A percentile compares a stretch with the other conserved stretches of the same genome.
Evolutionary conservation across 2,797 vertebrate species (phyloP).

Genomic region (Florisuga fusca): DNA sequence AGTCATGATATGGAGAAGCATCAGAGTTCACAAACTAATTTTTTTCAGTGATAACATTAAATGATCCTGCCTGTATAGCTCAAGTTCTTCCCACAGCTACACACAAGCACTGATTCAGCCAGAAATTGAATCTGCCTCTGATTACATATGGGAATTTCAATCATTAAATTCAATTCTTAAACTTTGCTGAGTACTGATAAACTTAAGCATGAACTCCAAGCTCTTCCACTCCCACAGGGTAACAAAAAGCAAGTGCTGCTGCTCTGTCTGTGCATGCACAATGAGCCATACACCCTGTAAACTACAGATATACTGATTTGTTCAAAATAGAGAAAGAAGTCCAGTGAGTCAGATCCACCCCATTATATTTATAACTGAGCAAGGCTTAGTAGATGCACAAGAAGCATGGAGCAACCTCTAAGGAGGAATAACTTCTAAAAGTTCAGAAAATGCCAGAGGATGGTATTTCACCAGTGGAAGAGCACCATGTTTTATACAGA

Average conservation of each 20-base stretch:
- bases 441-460: not conserved
- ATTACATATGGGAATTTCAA: not conserved
- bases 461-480: not conserved
- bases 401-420: not conserved
- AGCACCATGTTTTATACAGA: not conserved
- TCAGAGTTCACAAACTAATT: not conserved
- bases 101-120: rapidly evolving
- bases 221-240: not conserved
- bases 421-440: not conserved
- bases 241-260: not conserved
- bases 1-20: not conserved
- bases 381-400: not conserved
- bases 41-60: not conserved
- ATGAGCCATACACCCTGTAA: not conserved
- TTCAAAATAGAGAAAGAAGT: not conserved
- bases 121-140: not conserved
- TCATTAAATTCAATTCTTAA: not conserved
- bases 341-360: not conserved
- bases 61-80: not conserved
- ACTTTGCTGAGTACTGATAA: not conserved
- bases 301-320: not conserved
- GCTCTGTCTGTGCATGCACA: not conserved
- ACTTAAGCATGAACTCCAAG: not conserved
- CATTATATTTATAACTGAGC: not conserved
- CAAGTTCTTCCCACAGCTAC: not conserved